These are phyloP conservation scores for Grantiella picta DNA, from an alignment of 2,113 vertebrate genomes.

Conservation along the genomic window DNA sequence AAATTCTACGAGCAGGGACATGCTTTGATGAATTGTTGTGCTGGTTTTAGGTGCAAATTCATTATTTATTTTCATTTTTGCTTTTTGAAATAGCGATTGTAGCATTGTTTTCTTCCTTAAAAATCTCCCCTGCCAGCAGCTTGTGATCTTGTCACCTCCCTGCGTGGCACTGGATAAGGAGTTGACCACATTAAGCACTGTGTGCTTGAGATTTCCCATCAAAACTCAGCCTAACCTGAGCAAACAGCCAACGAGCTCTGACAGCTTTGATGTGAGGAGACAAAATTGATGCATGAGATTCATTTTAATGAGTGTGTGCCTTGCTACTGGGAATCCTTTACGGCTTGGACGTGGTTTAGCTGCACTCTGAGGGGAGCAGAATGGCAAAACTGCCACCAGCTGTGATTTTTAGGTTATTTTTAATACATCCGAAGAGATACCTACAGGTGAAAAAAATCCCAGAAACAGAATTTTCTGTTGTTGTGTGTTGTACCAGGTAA, in stretches of 20 bases:
- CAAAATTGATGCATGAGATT: not conserved
- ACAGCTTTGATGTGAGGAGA: slow-evolving; percentile 5
- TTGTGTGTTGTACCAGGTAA: not conserved
- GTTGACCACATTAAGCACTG: not conserved
- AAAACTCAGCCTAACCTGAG: not conserved
- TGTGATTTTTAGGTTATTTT: not conserved
- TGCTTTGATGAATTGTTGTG: not conserved
- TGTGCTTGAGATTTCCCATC: not conserved
- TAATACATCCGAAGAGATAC: not conserved
- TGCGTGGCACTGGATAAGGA: not conserved
- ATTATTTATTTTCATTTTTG: not conserved
- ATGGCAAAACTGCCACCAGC: not conserved
- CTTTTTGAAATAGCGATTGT: not conserved
- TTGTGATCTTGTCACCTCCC: not conserved
- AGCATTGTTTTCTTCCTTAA: not conserved
- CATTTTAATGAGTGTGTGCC: not conserved
- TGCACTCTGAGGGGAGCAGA: not conserved
- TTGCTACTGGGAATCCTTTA: not conserved
- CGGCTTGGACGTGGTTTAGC: not conserved
- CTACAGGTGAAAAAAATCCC: not conserved
- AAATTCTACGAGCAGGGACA: not conserved
- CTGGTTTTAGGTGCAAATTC: not conserved
- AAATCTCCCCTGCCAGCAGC: not conserved
- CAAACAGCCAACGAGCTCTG: slow-evolving; percentile 19
- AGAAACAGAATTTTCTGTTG: not conserved